A percentile compares a stretch with the other conserved stretches of the same genome.
These are phyloP conservation scores for Ypsolopha scabrella DNA, from an alignment of 2,888 invertebrate genomes.

Conservation along the genomic window DNA sequence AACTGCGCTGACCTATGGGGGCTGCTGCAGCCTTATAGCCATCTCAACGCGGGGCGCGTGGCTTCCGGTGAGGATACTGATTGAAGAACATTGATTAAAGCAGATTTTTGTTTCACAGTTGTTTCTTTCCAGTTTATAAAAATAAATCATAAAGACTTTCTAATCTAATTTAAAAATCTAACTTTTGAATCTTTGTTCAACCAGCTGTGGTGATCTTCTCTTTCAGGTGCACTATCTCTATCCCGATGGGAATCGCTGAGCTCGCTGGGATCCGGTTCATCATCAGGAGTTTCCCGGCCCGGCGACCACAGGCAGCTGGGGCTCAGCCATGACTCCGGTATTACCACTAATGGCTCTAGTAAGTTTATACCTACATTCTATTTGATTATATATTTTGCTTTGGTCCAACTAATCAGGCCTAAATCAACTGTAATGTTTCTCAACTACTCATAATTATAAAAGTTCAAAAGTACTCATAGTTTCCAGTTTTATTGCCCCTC, in stretches of 20 bases:
- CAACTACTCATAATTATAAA: conserved; percentile 12
- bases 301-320: conserved; percentile 44
- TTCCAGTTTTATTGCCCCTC: no score
- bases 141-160: background rate
- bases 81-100: background rate
- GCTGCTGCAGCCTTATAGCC: conserved; percentile 89
- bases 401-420: no score
- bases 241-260: conserved; percentile 85
- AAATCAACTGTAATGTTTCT: background rate
- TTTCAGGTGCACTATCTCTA: conserved; percentile 81
- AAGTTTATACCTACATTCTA: conserved; percentile 1
- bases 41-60: conserved; percentile 88
- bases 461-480: background rate
- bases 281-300: conserved; percentile 42
- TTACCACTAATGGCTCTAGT: conserved; percentile 62
- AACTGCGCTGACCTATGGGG: conserved; percentile 92
- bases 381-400: background rate
- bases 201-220: background rate
- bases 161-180: no score
- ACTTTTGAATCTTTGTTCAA: no score
- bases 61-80: conserved; percentile 76
- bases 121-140: background rate
- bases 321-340: conserved; percentile 58
- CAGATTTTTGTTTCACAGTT: background rate
- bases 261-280: conserved; percentile 70